Evolutionary conservation across 2,888 invertebrate species (phyloP).

Genomic region (Heliconius sara): DNA sequence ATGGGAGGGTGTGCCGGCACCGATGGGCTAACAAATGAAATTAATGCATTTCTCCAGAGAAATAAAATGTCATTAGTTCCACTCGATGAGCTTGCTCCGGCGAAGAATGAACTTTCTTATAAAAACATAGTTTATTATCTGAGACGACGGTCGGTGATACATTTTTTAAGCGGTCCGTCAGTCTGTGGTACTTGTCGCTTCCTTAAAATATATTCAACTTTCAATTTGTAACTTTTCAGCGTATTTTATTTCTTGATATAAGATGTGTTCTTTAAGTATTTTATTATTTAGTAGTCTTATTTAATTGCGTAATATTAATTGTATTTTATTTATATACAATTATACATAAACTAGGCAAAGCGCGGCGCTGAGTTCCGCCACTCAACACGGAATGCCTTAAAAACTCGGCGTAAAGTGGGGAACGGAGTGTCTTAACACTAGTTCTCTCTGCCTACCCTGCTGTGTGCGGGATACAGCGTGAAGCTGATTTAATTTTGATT

Average conservation of each 20-base stretch:
- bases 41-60: conserved; percentile 82
- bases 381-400: too few relatives aligned
- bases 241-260: background rate
- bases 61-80: conserved; percentile 82
- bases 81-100: conserved; percentile 71
- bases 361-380: too few relatives aligned
- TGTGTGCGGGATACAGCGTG: too few relatives aligned
- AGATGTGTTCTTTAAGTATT: background rate
- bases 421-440: too few relatives aligned
- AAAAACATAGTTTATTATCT: conserved; percentile 63
- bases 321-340: background rate
- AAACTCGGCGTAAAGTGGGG: too few relatives aligned
- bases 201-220: background rate
- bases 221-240: background rate
- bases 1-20: conserved; percentile 64
- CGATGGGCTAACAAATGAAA: conserved; percentile 81
- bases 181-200: conserved; percentile 30
- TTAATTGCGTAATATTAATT: background rate
- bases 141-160: conserved; percentile 42
- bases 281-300: background rate
- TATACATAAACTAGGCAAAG: too few relatives aligned
- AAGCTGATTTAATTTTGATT: too few relatives aligned
- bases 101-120: conserved; percentile 58
- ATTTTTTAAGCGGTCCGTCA: conserved; percentile 42
- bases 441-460: too few relatives aligned